Evolutionary conservation across 2,888 invertebrate genomes (phyloP), one percentile per base, ranked within the genome.

Genomic region (Amphiduros pacificus): DNA sequence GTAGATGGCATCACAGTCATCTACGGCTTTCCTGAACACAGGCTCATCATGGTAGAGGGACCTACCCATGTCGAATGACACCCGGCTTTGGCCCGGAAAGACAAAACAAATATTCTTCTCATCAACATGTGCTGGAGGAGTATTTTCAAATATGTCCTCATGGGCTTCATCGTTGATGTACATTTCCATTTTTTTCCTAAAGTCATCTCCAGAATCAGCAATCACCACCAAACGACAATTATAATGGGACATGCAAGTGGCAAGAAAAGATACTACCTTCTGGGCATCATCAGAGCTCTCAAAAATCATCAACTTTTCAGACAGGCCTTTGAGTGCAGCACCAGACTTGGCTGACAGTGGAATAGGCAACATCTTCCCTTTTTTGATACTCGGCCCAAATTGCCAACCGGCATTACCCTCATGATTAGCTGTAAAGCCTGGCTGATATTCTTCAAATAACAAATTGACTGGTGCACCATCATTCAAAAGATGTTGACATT

Each of bases 61-160:
- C 41, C 59, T 36, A 2, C 65, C 62, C 67, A 67, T 67, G 22
- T 61, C 58, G 27, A 36, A 44, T 32, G 60, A 66, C 50, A 65
- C 65, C 32, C 63, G 63, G 4, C 67, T 65, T 26, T 51, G 51
- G 17, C 67, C 67, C 24, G 67, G 67, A 28, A 65, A 63, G 4
- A 65, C 56, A 36, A 63, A 60, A 49, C 65, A 65, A n/a, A 65
- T 52, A 22, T 50, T 59, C 17, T 48, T 60, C 20, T 60, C 29
- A 17, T 52, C 31, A 6, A 52, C 27, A 26, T 44, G 31, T 14
- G 22, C 31, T 17, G 51, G 41, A 24, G 48, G 52, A 2, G 32
- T 49, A n/a, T 53, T 60, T 36, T 53, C 52, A 28, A 65, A 31
- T 11, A 63, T 32, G 2, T 58, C 56, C 17, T 60, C 60, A 31